Evolutionary conservation across 1,140 invertebrate species (phyloP).

Genomic region (Batillaria attramentaria): DNA sequence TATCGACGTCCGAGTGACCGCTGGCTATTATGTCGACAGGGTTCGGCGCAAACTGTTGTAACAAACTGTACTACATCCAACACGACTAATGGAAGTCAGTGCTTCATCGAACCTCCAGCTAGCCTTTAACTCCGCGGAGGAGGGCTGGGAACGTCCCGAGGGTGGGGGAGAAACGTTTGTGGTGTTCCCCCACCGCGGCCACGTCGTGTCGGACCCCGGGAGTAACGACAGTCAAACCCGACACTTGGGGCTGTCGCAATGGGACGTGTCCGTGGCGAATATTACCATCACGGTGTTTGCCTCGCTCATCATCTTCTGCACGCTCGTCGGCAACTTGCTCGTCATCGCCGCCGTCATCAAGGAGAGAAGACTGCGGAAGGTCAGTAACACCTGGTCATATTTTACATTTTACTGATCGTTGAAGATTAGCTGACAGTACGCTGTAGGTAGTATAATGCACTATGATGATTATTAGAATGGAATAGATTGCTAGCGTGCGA

Average conservation of each 20-base stretch:
- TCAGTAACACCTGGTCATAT: conserved; percentile 79
- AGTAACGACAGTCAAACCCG: not conserved
- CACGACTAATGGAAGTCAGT: no score
- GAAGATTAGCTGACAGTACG: no score
- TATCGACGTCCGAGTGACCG: no score
- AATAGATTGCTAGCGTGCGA: no score
- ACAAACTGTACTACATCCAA: no score
- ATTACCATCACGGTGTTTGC: conserved; percentile 36
- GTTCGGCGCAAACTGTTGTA: no score
- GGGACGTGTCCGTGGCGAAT: conserved; percentile 28
- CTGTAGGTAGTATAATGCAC: no score
- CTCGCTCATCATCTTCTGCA: conserved; percentile 34
- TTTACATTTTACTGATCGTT: no score
- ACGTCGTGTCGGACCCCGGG: not conserved
- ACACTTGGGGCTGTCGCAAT: not conserved
- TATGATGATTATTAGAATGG: no score
- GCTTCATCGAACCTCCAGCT: no score
- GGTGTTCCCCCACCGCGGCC: not conserved
- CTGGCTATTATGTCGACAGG: no score
- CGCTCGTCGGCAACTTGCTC: conserved; percentile 32
- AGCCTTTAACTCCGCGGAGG: not conserved
- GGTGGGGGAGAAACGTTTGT: not conserved
- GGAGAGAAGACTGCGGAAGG: conserved; percentile 79
- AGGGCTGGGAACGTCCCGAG: not conserved
- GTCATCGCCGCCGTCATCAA: conserved; percentile 34